phyloP scores from a whole-genome alignment of 2,797 vertebrate genomes.

The Aldrovandia affinis region DNA sequence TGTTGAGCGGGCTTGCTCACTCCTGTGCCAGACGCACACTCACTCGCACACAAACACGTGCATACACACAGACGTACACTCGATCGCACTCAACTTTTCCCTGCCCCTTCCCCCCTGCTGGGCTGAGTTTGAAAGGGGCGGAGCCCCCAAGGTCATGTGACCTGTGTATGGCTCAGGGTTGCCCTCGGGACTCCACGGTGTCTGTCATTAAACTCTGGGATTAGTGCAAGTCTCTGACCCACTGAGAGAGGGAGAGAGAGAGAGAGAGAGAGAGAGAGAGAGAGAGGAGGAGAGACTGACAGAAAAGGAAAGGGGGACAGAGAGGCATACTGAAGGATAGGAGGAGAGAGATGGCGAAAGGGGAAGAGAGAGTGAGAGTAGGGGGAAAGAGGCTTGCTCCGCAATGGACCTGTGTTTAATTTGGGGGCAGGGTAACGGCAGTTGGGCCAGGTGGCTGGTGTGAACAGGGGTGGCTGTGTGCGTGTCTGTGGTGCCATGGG shows the following conservation, averaged over 20 bases:
- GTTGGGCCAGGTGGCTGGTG: constrained; percentile 10
- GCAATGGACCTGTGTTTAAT: constrained; percentile 9
- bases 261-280: background rate
- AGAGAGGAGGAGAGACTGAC: background rate
- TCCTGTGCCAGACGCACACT: background rate
- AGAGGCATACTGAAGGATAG: background rate
- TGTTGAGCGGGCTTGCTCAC: background rate
- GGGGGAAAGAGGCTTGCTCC: background rate
- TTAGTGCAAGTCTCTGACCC: constrained; percentile 14
- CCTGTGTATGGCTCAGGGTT: background rate
- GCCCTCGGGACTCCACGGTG: background rate
- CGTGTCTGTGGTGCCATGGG: background rate
- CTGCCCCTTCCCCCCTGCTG: background rate
- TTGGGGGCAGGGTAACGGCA: background rate
- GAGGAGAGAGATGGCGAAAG: background rate
- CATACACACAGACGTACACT: background rate
- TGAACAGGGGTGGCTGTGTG: background rate
- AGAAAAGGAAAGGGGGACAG: background rate
- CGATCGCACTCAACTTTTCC: background rate
- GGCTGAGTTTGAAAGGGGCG: background rate
- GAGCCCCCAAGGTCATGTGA: constrained; percentile 17
- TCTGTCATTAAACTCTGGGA: constrained; percentile 14
- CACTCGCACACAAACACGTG: background rate
- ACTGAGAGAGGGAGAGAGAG: background rate
- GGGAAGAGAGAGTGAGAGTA: background rate